Conservation (phyloP, 2,888 invertebrate genomes). For the Drosophila cognata region DNA sequence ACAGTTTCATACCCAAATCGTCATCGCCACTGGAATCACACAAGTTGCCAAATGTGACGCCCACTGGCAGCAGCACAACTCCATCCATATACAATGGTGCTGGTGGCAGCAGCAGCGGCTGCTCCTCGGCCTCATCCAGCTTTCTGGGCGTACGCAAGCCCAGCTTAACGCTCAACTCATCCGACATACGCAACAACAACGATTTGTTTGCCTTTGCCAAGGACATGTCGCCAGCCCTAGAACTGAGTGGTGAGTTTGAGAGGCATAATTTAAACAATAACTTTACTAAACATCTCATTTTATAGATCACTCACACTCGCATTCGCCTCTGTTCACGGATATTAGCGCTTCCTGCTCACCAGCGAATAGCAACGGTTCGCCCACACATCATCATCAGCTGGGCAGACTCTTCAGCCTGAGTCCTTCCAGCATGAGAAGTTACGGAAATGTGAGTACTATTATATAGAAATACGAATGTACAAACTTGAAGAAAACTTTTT, state of each 20-base stretch:
- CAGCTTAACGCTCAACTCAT: conserved; percentile 82
- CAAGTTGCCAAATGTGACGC: conserved; percentile 73
- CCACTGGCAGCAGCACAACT: conserved; percentile 33
- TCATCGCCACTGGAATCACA: conserved; percentile 81
- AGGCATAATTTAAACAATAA: no score
- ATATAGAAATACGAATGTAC: not conserved
- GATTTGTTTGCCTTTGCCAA: conserved; percentile 83
- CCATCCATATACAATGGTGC: conserved; percentile 52
- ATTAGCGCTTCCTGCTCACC: conserved; percentile 77
- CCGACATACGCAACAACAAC: conserved; percentile 82
- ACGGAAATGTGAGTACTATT: conserved; percentile 82
- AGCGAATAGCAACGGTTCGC: conserved; percentile 80
- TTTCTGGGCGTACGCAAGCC: conserved; percentile 82
- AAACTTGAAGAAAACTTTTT: not conserved
- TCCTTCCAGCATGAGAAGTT: conserved; percentile 81
- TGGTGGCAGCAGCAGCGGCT: conserved; percentile 25
- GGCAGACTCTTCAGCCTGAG: conserved; percentile 83
- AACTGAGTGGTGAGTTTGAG: conserved; percentile 73
- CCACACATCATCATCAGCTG: conserved; percentile 80
- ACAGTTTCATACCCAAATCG: conserved; percentile 70
- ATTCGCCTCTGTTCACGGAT: conserved; percentile 83
- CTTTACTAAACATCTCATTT: not conserved
- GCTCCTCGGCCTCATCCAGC: conserved; percentile 51
- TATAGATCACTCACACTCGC: conserved; percentile 40
- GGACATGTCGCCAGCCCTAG: conserved; percentile 81